Evolutionary conservation across 2,797 vertebrate species (phyloP).

Genomic region (Epinephelus awoara): DNA sequence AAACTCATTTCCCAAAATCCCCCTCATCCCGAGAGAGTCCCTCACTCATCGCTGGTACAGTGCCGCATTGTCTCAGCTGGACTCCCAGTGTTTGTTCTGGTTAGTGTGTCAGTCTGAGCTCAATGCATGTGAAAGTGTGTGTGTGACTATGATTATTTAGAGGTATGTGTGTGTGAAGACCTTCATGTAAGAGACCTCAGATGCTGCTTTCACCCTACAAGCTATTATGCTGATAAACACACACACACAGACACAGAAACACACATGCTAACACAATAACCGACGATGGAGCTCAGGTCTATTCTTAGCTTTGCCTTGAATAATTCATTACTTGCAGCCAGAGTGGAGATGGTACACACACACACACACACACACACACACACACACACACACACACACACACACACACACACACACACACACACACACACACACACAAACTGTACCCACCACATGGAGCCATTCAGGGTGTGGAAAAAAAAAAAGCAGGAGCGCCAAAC

Average conservation of each 20-base stretch:
- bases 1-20: constrained; percentile 61
- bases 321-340: constrained; percentile 81
- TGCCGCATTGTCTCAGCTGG: constrained; percentile 66
- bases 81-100: constrained; percentile 38
- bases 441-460: constrained; percentile 41
- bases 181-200: constrained; percentile 36
- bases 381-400: neutral
- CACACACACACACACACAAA: constrained; percentile 1
- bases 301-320: constrained; percentile 83
- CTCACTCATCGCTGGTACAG: constrained; percentile 53
- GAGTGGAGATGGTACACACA: constrained; percentile 37
- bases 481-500: constrained; percentile 13
- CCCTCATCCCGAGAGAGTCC: constrained; percentile 49
- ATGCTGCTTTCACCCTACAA: constrained; percentile 20
- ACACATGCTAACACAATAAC: constrained; percentile 42
- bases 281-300: constrained; percentile 63
- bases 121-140: constrained; percentile 4
- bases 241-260: constrained; percentile 19
- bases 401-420: neutral
- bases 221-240: constrained; percentile 33
- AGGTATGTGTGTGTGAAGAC: constrained; percentile 5
- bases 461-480: constrained; percentile 13
- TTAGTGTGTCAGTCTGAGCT: constrained; percentile 32
- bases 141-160: constrained; percentile 10
- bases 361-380: neutral